Conservation (phyloP, 1,140 invertebrate genomes). For the Psix sp. region DNA sequence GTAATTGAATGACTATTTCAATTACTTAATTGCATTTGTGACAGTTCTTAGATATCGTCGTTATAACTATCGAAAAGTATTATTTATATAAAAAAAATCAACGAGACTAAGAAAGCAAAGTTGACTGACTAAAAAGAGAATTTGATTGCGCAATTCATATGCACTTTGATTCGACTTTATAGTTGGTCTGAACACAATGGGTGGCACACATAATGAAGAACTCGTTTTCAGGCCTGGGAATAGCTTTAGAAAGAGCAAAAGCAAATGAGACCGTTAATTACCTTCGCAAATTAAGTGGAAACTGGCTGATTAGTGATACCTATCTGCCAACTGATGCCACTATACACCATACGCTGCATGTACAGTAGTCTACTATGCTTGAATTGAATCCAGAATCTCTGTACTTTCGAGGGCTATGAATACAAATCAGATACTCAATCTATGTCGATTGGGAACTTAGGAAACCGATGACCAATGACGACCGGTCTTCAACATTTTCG, state of each 20-base stretch:
- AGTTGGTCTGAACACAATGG: constrained; percentile 69
- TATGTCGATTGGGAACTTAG: constrained; percentile 29
- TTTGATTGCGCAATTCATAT: constrained; percentile 43
- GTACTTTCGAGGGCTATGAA: constrained; percentile 46
- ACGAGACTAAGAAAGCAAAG: no score
- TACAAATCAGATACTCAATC: constrained; percentile 52
- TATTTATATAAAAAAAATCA: no score
- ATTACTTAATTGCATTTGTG: no score
- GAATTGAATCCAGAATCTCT: constrained; percentile 19
- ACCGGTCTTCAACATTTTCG: constrained; percentile 2
- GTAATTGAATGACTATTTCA: no score
- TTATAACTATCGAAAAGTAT: no score
- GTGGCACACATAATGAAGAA: constrained; percentile 69
- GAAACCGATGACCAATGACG: constrained; percentile 22
- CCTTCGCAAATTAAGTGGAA: constrained; percentile 76
- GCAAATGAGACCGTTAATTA: constrained; percentile 74
- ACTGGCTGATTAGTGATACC: constrained; percentile 73
- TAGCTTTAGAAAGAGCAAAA: constrained; percentile 63
- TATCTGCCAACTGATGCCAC: constrained; percentile 60
- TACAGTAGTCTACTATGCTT: constrained; percentile 39
- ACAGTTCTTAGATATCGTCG: no score
- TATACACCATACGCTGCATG: constrained; percentile 26
- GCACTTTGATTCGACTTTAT: constrained; percentile 46
- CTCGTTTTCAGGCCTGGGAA: constrained; percentile 47
- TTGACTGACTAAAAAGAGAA: no score